Conservation (phyloP, 1,140 invertebrate species). For the Hypothenemus hampei region DNA sequence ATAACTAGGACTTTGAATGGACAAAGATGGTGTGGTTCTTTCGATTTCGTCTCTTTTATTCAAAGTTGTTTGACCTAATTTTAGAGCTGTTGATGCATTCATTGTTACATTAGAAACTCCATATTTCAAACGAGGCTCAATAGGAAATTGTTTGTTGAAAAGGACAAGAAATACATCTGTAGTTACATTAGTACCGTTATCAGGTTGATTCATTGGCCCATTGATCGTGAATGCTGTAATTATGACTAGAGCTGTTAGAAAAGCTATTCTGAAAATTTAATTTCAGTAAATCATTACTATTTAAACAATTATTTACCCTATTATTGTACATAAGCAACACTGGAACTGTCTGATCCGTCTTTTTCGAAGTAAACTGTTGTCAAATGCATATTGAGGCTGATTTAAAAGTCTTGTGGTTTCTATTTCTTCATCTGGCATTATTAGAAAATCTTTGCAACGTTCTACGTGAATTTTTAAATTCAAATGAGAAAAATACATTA, state of each 20-base stretch:
- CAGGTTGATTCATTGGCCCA: constrained; percentile 31
- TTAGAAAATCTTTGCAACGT: too few relatives aligned
- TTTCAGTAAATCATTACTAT: too few relatives aligned
- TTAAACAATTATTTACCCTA: constrained; percentile 55
- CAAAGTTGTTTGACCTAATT: background rate
- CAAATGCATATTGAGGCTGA: constrained; percentile 59
- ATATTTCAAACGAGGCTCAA: too few relatives aligned
- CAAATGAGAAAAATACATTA: constrained; percentile 11
- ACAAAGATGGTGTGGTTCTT: constrained; percentile 45
- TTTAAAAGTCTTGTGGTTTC: constrained; percentile 32
- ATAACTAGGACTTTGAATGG: constrained; percentile 56
- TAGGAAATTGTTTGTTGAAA: too few relatives aligned
- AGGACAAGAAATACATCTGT: too few relatives aligned
- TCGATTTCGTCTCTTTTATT: constrained; percentile 45
- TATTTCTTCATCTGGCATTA: constrained; percentile 28
- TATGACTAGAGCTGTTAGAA: constrained; percentile 49
- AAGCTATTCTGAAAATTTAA: constrained; percentile 46
- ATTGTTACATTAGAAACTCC: too few relatives aligned
- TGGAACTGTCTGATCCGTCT: constrained; percentile 61
- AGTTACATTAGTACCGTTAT: constrained; percentile 19
- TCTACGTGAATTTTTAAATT: too few relatives aligned
- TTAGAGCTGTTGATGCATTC: too few relatives aligned
- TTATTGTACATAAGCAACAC: constrained; percentile 59
- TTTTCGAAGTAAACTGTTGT: constrained; percentile 54
- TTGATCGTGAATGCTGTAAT: constrained; percentile 52